Evolutionary conservation across 2,888 invertebrate genomes (phyloP), one percentile per base, ranked within the genome.

Genomic region (Terebella lapidaria): DNA sequence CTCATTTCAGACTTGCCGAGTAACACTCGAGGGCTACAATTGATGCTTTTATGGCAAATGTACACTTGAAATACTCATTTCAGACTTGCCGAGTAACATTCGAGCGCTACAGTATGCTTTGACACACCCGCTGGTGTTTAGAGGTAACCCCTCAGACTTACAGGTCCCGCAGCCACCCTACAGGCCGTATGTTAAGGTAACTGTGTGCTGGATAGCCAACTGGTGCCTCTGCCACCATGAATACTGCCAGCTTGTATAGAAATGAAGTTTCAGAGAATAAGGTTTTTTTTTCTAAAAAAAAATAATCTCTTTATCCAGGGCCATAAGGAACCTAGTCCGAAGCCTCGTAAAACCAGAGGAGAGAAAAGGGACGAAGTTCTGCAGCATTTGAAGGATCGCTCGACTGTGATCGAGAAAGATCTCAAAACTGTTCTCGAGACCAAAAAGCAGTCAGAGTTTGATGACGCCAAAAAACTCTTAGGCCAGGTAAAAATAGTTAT

Each of bases 61-160:
- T n/a, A n/a, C n/a, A n/a, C n/a, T n/a, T n/a, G n/a, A n/a, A n/a
- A 30, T 15, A 28, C 53, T 54, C 25, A 47, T 64, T 68, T 3
- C 70, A 77, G 77, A 76, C 61, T 71, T 77, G 63, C 71, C 71
- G 26, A 72, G 74, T 5, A 78, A 73, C 62, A 67, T 77, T 15
- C 70, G 73, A 49, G 75, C 77, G 2, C 61, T 78, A 62, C 74
- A 74, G 60, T 73, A 75, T 59, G 70, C 73, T 20, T 68, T 78
- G 22, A 69, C 69, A 1, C 76, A 78, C 64, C 70, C 74, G 49
- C 64, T 77, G n/a, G 72, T 75, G 3, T 76, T 73, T 65, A 56
- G 75, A 28, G 75, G 75, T 49, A 67, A 74, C 3, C 60, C 63
- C 4, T 71, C 71, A 2, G 67, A 72, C 51, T 65, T 78, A 24